These are phyloP conservation scores for Lordiphosa clarofinis DNA, from an alignment of 1,140 invertebrate genomes.

Conservation along the genomic window DNA sequence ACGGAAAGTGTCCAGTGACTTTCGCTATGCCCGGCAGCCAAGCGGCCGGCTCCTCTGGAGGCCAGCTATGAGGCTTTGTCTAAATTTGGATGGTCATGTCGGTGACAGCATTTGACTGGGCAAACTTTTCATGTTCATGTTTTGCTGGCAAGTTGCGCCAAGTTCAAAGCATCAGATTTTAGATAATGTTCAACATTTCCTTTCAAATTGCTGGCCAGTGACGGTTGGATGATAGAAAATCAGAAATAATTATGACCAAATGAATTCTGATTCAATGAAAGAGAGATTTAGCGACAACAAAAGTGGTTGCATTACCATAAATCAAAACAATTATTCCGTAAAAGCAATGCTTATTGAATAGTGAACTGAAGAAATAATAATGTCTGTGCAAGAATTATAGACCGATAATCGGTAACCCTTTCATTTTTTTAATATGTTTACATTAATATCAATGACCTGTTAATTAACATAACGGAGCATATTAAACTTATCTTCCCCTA, in stretches of 20 bases:
- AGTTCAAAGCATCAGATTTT: constrained; percentile 72
- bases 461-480: too few relatives aligned
- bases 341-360: too few relatives aligned
- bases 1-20: constrained; percentile 71
- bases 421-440: too few relatives aligned
- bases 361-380: too few relatives aligned
- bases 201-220: constrained; percentile 62
- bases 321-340: not conserved
- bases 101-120: constrained; percentile 69
- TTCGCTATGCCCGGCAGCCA: constrained; percentile 42
- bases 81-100: constrained; percentile 75
- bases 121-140: constrained; percentile 59
- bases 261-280: constrained; percentile 27
- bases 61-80: constrained; percentile 67
- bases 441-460: too few relatives aligned
- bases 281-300: constrained; percentile 4
- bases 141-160: constrained; percentile 54
- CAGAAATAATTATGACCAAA: constrained; percentile 40
- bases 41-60: constrained; percentile 48
- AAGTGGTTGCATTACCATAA: not conserved
- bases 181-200: constrained; percentile 73
- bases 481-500: too few relatives aligned
- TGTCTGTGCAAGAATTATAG: too few relatives aligned
- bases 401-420: too few relatives aligned
- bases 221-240: constrained; percentile 41